These are phyloP conservation scores for Cynopterus brachyotis DNA, from an alignment of 2,113 vertebrate genomes.

Conservation along the genomic window DNA sequence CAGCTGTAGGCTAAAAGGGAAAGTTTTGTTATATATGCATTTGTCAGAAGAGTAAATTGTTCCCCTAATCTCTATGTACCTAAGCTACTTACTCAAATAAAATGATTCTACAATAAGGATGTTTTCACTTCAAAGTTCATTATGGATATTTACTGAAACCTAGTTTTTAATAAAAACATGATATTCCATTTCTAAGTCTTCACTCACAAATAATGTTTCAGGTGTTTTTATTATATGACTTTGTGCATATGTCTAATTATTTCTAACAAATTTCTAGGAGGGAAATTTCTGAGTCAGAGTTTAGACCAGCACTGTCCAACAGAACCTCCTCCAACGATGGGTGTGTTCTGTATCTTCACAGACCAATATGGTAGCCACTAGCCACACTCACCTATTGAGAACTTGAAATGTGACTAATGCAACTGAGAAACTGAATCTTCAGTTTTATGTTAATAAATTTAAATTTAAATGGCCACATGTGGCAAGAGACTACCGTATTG, in stretches of 20 bases:
- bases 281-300: slow-evolving; percentile 13
- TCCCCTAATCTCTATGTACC: not conserved
- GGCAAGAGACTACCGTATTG: not conserved
- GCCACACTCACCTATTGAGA: not conserved
- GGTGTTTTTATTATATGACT: not conserved
- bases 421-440: slow-evolving; percentile 37
- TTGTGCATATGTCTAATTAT: not conserved
- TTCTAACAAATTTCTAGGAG: slow-evolving; percentile 29
- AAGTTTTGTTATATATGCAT: not conserved
- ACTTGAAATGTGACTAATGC: not conserved
- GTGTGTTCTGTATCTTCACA: not conserved
- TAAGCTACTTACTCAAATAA: slow-evolving; percentile 27
- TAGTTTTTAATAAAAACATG: not conserved
- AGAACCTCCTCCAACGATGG: not conserved
- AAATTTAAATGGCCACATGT: slow-evolving; percentile 6
- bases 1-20: not conserved
- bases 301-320: not conserved
- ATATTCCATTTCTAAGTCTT: not conserved
- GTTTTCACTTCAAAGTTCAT: not conserved
- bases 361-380: not conserved
- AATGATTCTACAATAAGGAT: slow-evolving; percentile 1
- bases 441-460: not conserved
- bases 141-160: not conserved
- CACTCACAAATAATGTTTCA: slow-evolving; percentile 11
- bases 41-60: not conserved